phyloP scores from a whole-genome alignment of 1,140 invertebrate genomes.

The Plectrocnemia conspersa region DNA sequence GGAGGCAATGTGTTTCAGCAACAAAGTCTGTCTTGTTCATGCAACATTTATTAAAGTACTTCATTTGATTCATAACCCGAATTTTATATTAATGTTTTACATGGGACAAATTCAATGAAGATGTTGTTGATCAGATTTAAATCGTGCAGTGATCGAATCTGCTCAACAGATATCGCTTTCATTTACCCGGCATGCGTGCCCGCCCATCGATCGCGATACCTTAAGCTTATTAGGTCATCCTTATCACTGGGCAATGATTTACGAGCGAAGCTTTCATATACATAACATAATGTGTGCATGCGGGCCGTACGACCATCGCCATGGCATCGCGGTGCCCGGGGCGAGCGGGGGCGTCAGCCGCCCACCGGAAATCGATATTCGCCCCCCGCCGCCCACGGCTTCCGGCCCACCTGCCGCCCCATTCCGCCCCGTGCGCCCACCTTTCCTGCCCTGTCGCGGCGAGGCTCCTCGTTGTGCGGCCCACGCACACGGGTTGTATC shows the following conservation, averaged over 20 bases:
- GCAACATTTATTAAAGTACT: too few relatives aligned
- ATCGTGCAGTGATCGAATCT: background rate
- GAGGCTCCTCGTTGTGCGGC: constrained; percentile 12
- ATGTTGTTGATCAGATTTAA: too few relatives aligned
- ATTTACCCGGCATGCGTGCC: background rate
- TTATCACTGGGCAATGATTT: constrained; percentile 21
- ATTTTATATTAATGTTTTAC: too few relatives aligned
- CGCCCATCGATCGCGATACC: constrained; percentile 12
- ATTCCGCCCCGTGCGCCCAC: background rate
- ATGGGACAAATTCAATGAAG: too few relatives aligned
- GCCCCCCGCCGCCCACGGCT: constrained; percentile 22
- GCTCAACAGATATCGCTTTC: background rate
- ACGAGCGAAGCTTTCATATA: constrained; percentile 7
- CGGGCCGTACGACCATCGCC: constrained; percentile 23
- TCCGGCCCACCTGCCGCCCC: constrained; percentile 7
- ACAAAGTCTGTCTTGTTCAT: too few relatives aligned
- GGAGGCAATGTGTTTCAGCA: too few relatives aligned
- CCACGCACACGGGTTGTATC: constrained; percentile 17
- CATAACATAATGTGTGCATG: constrained; percentile 22
- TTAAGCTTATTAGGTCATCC: constrained; percentile 24
- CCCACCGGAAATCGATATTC: constrained; percentile 32
- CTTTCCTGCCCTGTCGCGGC: background rate
- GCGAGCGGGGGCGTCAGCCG: background rate
- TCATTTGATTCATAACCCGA: too few relatives aligned
- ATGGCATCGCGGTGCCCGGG: constrained; percentile 19